Percentiles rank a stretch among this genome's conserved stretches.
phyloP scores from a whole-genome alignment of 2,113 vertebrate genomes.

The Ageneiosus marmoratus region DNA sequence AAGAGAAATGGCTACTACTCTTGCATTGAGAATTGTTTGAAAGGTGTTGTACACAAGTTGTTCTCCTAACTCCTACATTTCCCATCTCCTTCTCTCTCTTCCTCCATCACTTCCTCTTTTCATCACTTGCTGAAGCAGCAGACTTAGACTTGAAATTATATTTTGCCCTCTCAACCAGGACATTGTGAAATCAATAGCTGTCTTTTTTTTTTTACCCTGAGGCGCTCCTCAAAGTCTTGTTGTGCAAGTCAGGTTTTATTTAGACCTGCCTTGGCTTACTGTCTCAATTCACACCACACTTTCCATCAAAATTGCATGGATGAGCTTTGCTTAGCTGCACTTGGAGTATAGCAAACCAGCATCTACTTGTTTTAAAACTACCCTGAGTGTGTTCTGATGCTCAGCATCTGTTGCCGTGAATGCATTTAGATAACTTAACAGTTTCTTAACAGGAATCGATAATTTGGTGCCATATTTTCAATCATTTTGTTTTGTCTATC shows the following conservation, averaged over 20 bases:
- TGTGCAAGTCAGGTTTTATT: slow-evolving; percentile 68
- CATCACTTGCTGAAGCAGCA: slow-evolving; percentile 45
- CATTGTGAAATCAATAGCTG: slow-evolving; percentile 63
- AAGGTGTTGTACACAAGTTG: slow-evolving; percentile 2
- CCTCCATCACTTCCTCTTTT: slow-evolving; percentile 12
- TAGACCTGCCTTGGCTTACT: slow-evolving; percentile 59
- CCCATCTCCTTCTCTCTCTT: background rate
- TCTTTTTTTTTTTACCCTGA: slow-evolving; percentile 58
- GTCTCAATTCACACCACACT: slow-evolving; percentile 62
- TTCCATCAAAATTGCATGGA: slow-evolving; percentile 66
- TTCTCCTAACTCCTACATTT: background rate
- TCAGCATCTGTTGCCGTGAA: background rate
- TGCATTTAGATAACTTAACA: background rate
- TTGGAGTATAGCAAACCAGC: slow-evolving; percentile 3
- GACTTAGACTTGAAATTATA: slow-evolving; percentile 55
- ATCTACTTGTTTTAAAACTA: slow-evolving; percentile 11
- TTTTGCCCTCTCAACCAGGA: slow-evolving; percentile 58
- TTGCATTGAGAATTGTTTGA: background rate
- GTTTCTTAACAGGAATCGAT: background rate
- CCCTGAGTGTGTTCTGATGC: background rate
- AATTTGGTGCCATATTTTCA: background rate
- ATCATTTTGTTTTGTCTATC: background rate
- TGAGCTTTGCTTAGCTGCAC: slow-evolving; percentile 57
- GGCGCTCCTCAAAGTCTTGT: slow-evolving; percentile 58
- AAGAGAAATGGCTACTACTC: background rate